These are phyloP conservation scores for Dione juno DNA, from an alignment of 2,888 invertebrate species.

Conservation along the genomic window DNA sequence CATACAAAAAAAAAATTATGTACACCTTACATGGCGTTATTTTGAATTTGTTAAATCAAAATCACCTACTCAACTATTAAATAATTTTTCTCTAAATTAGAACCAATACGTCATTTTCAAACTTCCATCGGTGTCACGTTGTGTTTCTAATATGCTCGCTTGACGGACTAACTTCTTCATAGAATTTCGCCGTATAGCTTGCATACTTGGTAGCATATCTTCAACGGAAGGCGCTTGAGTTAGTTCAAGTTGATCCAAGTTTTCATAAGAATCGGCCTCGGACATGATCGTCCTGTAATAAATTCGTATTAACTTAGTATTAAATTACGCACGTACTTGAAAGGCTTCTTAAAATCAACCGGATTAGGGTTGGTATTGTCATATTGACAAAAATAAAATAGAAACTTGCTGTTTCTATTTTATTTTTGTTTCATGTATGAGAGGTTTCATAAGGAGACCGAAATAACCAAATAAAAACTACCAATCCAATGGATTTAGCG, in stretches of 20 bases:
- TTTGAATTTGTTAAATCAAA: not conserved
- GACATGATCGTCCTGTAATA: constrained; percentile 78
- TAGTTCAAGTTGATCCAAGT: constrained; percentile 85
- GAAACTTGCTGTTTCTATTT: not conserved
- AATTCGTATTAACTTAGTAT: constrained; percentile 26
- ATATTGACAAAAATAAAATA: not conserved
- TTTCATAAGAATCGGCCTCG: constrained; percentile 87
- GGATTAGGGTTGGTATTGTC: constrained; percentile 15
- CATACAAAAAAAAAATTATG: constrained; percentile 2
- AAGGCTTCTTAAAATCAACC: constrained; percentile 30
- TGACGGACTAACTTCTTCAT: constrained; percentile 90
- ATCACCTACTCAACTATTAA: constrained; percentile 16
- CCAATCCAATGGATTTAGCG: too few species aligned
- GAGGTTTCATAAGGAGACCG: not conserved
- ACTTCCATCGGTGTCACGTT: constrained; percentile 89
- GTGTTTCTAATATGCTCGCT: constrained; percentile 92
- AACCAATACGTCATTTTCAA: constrained; percentile 96
- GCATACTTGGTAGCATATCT: constrained; percentile 59
- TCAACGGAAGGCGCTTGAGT: constrained; percentile 64
- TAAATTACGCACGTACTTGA: not conserved
- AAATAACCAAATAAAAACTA: not conserved
- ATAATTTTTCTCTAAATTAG: constrained; percentile 62
- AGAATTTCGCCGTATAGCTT: constrained; percentile 73
- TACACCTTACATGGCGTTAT: not conserved
- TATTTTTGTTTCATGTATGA: too few species aligned